These are phyloP conservation scores for Calephelis perditalis DNA, from an alignment of 2,888 invertebrate genomes.

Conservation along the genomic window DNA sequence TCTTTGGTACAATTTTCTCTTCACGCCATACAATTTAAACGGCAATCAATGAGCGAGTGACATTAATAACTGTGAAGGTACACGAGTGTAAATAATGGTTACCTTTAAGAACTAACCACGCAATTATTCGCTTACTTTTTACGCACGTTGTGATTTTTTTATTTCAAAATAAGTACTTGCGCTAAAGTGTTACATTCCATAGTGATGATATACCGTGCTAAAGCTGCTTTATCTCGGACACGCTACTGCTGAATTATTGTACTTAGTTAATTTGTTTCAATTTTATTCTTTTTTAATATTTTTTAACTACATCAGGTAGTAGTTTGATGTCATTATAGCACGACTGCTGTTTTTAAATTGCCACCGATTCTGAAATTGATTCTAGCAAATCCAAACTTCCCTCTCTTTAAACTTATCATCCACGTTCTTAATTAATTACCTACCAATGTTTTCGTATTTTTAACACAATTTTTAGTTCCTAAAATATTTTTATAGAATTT, in stretches of 20 bases:
- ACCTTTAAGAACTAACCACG: slow-evolving; percentile 17
- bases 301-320: too few relatives aligned
- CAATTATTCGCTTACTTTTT: slow-evolving; percentile 16
- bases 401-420: too few relatives aligned
- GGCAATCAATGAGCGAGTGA: slow-evolving; percentile 19
- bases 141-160: slow-evolving; percentile 8
- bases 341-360: too few relatives aligned
- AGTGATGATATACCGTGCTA: slow-evolving; percentile 3
- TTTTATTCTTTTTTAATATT: too few relatives aligned
- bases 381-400: too few relatives aligned
- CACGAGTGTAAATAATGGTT: slow-evolving; percentile 16
- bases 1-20: slow-evolving; percentile 22
- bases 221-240: slow-evolving; percentile 1
- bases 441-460: too few relatives aligned
- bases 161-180: slow-evolving; percentile 3
- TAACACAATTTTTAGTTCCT: too few relatives aligned
- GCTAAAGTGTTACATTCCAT: slow-evolving; percentile 9
- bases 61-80: slow-evolving; percentile 18
- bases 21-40: slow-evolving; percentile 18
- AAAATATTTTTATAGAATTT: too few relatives aligned
- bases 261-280: too few relatives aligned
- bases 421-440: too few relatives aligned
- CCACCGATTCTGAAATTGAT: too few relatives aligned
- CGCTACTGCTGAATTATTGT: background rate
- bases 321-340: too few relatives aligned